A percentile compares a stretch with the other conserved stretches of the same genome.
phyloP scores from a whole-genome alignment of 2,797 vertebrate species.

The Ctenopoma kingsleyae region DNA sequence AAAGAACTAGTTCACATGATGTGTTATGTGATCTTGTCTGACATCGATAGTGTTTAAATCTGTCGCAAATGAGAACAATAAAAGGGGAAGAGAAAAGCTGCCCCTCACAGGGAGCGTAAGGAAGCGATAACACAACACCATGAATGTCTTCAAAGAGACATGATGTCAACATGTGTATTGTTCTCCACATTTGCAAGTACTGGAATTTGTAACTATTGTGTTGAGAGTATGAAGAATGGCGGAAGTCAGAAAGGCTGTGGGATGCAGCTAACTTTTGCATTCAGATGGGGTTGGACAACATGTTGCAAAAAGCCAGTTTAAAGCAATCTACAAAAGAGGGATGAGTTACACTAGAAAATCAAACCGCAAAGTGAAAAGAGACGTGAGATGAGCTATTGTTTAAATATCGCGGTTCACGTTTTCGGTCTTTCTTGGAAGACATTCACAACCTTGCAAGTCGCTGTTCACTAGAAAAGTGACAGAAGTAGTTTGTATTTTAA shows the following conservation, averaged over 20 bases:
- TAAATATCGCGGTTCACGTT: no score
- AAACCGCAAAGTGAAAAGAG: not conserved
- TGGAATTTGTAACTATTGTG: not conserved
- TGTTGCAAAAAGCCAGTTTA: no score
- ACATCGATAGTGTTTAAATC: not conserved
- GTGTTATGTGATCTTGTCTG: not conserved
- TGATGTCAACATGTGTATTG: not conserved
- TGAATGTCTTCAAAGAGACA: not conserved
- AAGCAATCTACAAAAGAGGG: not conserved
- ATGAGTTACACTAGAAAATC: not conserved
- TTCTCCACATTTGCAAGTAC: not conserved
- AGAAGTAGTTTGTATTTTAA: not conserved
- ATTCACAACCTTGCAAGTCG: not conserved
- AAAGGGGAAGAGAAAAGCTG: not conserved
- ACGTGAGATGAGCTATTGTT: no score
- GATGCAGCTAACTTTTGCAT: no score
- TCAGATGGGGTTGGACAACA: no score
- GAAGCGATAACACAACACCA: not conserved
- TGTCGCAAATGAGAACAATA: no score
- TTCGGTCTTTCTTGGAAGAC: not conserved
- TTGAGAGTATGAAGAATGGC: not conserved
- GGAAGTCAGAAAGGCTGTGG: not conserved
- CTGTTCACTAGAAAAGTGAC: not conserved
- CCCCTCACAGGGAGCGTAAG: not conserved
- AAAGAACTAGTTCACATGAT: not conserved